Evolutionary conservation across 2,113 vertebrate species (phyloP).

Genomic region (Oncorhynchus tshawytscha): DNA sequence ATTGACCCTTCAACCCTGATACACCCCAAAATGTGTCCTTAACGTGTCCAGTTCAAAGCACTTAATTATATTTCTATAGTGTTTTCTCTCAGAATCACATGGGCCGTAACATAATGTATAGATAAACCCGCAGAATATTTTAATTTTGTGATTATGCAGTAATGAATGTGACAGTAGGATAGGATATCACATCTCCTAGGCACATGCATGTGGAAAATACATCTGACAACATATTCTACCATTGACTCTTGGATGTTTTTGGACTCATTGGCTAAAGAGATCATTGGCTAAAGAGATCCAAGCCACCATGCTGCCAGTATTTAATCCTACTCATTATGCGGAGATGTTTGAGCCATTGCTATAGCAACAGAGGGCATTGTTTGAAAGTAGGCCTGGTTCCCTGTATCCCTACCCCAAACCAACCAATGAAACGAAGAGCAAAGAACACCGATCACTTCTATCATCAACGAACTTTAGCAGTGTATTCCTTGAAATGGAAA

Average conservation of each 20-base stretch:
- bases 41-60: no score
- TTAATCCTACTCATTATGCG: conserved; percentile 58
- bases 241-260: background rate
- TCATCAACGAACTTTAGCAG: background rate
- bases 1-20: no score
- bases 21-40: no score
- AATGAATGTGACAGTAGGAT: background rate
- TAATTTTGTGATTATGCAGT: no score
- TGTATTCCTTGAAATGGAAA: background rate
- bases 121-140: no score
- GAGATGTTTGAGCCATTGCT: conserved; percentile 49
- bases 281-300: conserved; percentile 14
- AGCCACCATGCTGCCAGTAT: conserved; percentile 31
- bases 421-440: background rate
- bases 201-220: background rate
- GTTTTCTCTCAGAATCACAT: no score
- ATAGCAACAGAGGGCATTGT: conserved; percentile 46
- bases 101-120: no score
- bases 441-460: background rate
- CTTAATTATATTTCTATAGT: no score
- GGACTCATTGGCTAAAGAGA: conserved; percentile 12
- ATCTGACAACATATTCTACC: background rate
- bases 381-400: conserved; percentile 36
- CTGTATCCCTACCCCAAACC: background rate
- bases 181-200: background rate